Evolutionary conservation across 1,140 invertebrate species (phyloP), one percentile per base, ranked within the genome.

Genomic region (Acyrthosiphon pisum): DNA sequence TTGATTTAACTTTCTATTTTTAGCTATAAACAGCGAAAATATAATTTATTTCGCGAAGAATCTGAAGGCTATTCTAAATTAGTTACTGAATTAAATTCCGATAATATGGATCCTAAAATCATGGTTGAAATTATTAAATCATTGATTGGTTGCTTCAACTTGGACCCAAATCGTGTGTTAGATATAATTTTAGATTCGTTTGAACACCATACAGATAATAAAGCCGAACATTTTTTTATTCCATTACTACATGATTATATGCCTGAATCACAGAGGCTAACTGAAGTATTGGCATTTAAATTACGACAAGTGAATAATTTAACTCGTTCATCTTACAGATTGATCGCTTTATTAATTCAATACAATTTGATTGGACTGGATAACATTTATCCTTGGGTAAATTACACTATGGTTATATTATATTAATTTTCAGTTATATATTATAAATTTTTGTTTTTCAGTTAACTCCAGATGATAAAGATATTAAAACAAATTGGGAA

Each of bases 1-100:
- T 53, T n/a, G 46, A 76, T 56, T 22, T 94, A 81, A 90, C 94
- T 93, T 94, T 94, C 95, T 94, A 93, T 94, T 97, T 97, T 94
- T 95, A 99, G 99, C 95, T 99, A 99, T 95, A 99, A 99, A 95
- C 99, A 99, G 95, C 97, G 99, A 94, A 99, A 99, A 95, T 99
- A 99, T 95, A 99, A 99, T 96, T 96, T 99, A 93, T 98, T 99
- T 95, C 96, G 99, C 90, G 99, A 99, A 96, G 99, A 99, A 95
- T 99, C 97, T 96, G 99, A 99, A 97, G 99, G 99, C 9, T 99
- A 99, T 96, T 98, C 99, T 9, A 99, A 99, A 95, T 96, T 99
- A 14, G 97, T 99, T 76, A 97, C 98, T n/a, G 99, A 99, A 96
- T 96, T 99, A 93, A 99, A 98, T 96, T 96, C 94, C 95, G 96